These are phyloP conservation scores for Scophthalmus maximus DNA, from an alignment of 2,113 vertebrate genomes.

Conservation along the genomic window DNA sequence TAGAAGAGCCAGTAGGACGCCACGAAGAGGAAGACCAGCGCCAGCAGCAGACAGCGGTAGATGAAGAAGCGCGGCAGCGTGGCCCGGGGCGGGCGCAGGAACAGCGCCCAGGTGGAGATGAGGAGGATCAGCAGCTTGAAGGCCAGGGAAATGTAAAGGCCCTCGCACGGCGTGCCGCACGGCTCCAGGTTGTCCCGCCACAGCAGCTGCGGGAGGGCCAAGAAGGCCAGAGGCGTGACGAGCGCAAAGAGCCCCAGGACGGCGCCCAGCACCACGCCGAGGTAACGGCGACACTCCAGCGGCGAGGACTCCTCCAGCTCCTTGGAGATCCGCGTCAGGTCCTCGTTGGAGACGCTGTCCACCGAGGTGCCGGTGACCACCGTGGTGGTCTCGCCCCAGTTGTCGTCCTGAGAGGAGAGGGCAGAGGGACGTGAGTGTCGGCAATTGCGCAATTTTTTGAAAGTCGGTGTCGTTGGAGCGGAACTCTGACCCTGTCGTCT, in stretches of 20 bases:
- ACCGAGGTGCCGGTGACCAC: constrained; percentile 93
- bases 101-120: constrained; percentile 91
- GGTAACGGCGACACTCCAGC: constrained; percentile 86
- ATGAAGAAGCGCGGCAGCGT: constrained; percentile 88
- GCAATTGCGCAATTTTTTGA: no score
- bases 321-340: constrained; percentile 88
- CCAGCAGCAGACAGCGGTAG: constrained; percentile 89
- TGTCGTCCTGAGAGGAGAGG: constrained; percentile 85
- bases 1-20: constrained; percentile 95
- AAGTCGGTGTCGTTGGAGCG: accelerated
- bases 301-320: constrained; percentile 90
- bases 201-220: constrained; percentile 89
- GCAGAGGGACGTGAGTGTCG: neutral
- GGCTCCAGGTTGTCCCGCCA: constrained; percentile 89
- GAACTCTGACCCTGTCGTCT: constrained; percentile 87
- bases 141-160: constrained; percentile 92
- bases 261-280: constrained; percentile 80
- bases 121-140: constrained; percentile 94
- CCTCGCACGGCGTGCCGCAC: constrained; percentile 90
- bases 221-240: constrained; percentile 89
- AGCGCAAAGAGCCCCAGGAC: constrained; percentile 87
- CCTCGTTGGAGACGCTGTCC: constrained; percentile 93
- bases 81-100: constrained; percentile 88
- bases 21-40: constrained; percentile 90
- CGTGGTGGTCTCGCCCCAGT: constrained; percentile 93